Conservation (phyloP, 2,113 vertebrate species). For the Orientallactaga bullata region DNA sequence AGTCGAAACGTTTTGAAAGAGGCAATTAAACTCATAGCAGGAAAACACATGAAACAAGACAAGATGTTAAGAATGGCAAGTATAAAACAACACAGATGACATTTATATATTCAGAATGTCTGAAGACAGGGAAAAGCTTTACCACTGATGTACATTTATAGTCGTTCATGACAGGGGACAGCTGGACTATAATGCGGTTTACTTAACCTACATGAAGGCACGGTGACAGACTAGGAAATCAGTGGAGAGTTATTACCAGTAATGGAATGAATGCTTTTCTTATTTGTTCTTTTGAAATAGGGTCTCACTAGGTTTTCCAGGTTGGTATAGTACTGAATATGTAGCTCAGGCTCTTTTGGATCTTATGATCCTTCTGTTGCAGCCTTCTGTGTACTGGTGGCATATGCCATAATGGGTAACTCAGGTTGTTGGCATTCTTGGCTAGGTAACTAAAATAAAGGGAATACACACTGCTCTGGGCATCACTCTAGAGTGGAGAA, state of each 20-base stretch:
- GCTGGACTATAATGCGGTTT: neutral
- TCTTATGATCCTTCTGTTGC: neutral
- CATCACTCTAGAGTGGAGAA: neutral
- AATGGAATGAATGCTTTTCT: neutral
- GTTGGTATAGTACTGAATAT: neutral
- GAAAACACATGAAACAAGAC: neutral
- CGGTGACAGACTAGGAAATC: neutral
- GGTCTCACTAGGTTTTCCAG: neutral
- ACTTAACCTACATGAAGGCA: neutral
- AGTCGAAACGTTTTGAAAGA: slow-evolving; percentile 72
- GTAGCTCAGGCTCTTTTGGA: neutral
- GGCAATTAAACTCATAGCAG: slow-evolving; percentile 70
- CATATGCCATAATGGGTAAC: neutral
- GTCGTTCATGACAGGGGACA: neutral
- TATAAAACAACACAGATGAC: neutral
- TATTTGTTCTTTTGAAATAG: neutral
- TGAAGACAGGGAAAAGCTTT: neutral
- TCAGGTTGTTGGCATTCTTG: neutral
- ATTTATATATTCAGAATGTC: neutral
- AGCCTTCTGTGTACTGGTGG: neutral
- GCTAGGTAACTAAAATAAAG: neutral
- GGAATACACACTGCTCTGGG: neutral
- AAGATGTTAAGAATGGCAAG: slow-evolving; percentile 22
- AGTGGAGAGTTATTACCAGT: neutral
- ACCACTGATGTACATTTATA: neutral